Conservation (phyloP, 1,140 invertebrate genomes). For the Metaphire vulgaris region DNA sequence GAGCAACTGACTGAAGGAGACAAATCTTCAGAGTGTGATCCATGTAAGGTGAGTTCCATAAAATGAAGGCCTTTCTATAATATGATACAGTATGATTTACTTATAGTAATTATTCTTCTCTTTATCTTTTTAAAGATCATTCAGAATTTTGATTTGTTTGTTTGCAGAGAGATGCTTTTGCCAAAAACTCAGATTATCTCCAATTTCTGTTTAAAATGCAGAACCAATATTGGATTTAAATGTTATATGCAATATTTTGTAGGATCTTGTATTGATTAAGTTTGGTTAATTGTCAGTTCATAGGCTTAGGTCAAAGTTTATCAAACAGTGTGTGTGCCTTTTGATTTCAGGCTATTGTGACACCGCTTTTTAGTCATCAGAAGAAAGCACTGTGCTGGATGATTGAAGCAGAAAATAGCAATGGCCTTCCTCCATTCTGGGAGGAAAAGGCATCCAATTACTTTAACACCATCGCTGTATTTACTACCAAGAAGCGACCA, state of each 20-base stretch:
- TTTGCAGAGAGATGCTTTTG: too few relatives aligned
- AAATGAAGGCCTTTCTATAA: background rate
- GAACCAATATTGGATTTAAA: too few relatives aligned
- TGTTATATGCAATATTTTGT: too few relatives aligned
- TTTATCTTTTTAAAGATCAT: too few relatives aligned
- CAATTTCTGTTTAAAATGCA: too few relatives aligned
- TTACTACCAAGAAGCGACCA: conserved; percentile 26
- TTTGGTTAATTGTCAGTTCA: too few relatives aligned
- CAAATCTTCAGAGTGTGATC: conserved; percentile 32
- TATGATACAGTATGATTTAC: background rate
- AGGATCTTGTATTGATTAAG: too few relatives aligned
- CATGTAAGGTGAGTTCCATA: conserved; percentile 30
- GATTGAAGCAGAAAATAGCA: conserved; percentile 65
- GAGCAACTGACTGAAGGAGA: conserved; percentile 35
- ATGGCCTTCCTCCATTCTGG: conserved; percentile 36
- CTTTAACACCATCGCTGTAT: conserved; percentile 33
- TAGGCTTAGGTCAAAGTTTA: too few relatives aligned
- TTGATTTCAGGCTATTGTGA: conserved; percentile 32
- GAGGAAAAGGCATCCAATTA: conserved; percentile 23
- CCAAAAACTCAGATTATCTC: too few relatives aligned
- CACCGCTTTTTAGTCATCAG: conserved; percentile 71
- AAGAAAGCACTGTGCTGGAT: conserved; percentile 78
- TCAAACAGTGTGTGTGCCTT: too few relatives aligned
- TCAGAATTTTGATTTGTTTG: too few relatives aligned
- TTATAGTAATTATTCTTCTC: too few relatives aligned